A percentile compares a stretch with the other conserved stretches of the same genome.
Conservation (phyloP, 2,888 invertebrate genomes). For the Polydrusus pterygomalis region DNA sequence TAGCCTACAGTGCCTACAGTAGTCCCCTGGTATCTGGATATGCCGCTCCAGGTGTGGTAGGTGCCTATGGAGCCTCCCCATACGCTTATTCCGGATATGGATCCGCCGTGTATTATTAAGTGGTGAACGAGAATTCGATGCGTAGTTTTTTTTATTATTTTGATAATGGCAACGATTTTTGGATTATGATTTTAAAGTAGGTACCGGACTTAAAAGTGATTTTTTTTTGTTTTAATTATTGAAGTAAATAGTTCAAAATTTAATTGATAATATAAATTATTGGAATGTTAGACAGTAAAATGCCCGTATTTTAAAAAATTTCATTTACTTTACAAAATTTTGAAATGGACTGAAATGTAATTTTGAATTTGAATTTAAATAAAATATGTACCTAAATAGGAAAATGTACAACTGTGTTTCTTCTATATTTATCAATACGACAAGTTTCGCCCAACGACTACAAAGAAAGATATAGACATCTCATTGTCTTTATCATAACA, state of each 20-base stretch:
- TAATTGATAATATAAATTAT: too few species aligned
- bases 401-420: too few species aligned
- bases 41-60: conserved; percentile 39
- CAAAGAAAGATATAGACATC: too few species aligned
- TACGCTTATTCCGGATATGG: conserved; percentile 25
- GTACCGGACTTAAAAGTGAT: too few species aligned
- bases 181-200: neutral
- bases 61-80: conserved; percentile 12
- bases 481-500: too few species aligned
- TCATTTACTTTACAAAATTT: neutral
- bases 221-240: too few species aligned
- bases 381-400: neutral
- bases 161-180: neutral
- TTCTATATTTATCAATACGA: too few species aligned
- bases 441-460: too few species aligned
- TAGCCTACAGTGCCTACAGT: conserved; percentile 42
- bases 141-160: neutral
- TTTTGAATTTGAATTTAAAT: neutral
- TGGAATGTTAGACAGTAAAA: too few species aligned
- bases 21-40: conserved; percentile 30
- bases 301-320: too few species aligned
- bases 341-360: conserved; percentile 1
- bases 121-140: too few species aligned
- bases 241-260: too few species aligned
- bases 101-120: neutral